Conservation (phyloP, 2,113 vertebrate species). For the Mesocricetus auratus region DNA sequence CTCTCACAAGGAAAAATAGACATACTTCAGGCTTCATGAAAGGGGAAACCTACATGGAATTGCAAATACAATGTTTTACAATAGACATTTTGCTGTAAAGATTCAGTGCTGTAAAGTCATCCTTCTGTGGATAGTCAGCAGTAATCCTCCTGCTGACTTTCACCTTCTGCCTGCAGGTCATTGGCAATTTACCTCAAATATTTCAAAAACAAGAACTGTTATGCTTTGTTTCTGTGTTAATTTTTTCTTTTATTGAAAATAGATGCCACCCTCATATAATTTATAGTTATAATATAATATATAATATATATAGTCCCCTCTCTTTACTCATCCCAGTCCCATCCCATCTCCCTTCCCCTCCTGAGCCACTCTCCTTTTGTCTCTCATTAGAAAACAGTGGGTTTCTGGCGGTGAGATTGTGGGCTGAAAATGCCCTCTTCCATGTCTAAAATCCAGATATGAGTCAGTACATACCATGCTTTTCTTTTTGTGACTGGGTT, state of each 20-base stretch:
- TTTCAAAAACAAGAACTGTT: background rate
- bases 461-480: too few species aligned
- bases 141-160: too few species aligned
- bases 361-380: background rate
- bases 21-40: background rate
- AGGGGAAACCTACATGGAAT: background rate
- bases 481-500: too few species aligned
- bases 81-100: background rate
- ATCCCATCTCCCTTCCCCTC: background rate
- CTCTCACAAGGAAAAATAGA: background rate
- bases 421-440: too few species aligned
- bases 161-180: background rate
- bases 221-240: background rate
- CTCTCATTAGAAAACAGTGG: background rate
- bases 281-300: too few species aligned
- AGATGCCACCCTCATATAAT: background rate
- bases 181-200: background rate
- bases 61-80: background rate
- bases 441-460: too few species aligned
- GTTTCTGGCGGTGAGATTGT: too few species aligned
- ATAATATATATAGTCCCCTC: too few species aligned
- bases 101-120: background rate
- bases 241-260: background rate
- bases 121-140: background rate
- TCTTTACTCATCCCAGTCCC: too few species aligned